Evolutionary conservation across 30 jellyfish, hydroid and myxozoan genomes (phyloP).

Genomic region (Hydractinia symbiolongicarpus): DNA sequence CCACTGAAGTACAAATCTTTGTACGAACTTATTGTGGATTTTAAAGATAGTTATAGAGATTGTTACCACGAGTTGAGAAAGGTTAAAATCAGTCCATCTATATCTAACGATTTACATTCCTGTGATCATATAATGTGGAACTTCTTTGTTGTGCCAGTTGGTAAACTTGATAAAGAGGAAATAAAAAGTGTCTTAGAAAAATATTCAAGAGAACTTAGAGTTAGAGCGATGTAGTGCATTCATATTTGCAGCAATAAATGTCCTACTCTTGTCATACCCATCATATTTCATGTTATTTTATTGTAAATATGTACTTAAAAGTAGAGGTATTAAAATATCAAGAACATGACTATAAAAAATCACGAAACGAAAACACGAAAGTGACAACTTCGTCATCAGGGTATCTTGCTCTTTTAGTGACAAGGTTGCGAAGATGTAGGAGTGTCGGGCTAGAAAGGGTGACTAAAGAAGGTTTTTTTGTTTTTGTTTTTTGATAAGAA

Average conservation of each 20-base stretch:
- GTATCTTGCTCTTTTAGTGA: too few relatives aligned
- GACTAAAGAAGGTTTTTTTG: too few relatives aligned
- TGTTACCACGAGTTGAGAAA: constrained; percentile 59
- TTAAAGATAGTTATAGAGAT: constrained; percentile 44
- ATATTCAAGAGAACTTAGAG: constrained; percentile 52
- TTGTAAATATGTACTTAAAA: too few relatives aligned
- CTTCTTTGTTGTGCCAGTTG: constrained; percentile 45
- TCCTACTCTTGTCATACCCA: too few relatives aligned
- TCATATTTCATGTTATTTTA: too few relatives aligned
- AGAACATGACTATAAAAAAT: too few relatives aligned
- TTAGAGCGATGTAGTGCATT: not conserved
- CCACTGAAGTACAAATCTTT: constrained; percentile 54
- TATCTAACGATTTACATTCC: constrained; percentile 56
- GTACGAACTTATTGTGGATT: constrained; percentile 48
- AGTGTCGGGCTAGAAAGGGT: too few relatives aligned
- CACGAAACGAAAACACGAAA: too few relatives aligned
- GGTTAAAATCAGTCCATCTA: constrained; percentile 56
- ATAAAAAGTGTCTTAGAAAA: constrained; percentile 38
- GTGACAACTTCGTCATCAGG: too few relatives aligned
- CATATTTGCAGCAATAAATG: not conserved
- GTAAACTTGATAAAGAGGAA: constrained; percentile 47
- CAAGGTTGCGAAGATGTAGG: too few relatives aligned
- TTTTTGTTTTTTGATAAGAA: too few relatives aligned
- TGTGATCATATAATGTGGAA: constrained; percentile 68
- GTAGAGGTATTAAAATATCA: too few relatives aligned